Evolutionary conservation across 2,797 vertebrate genomes (phyloP), one percentile per base, ranked within the genome.

Genomic region (Onychomys arenicola): DNA sequence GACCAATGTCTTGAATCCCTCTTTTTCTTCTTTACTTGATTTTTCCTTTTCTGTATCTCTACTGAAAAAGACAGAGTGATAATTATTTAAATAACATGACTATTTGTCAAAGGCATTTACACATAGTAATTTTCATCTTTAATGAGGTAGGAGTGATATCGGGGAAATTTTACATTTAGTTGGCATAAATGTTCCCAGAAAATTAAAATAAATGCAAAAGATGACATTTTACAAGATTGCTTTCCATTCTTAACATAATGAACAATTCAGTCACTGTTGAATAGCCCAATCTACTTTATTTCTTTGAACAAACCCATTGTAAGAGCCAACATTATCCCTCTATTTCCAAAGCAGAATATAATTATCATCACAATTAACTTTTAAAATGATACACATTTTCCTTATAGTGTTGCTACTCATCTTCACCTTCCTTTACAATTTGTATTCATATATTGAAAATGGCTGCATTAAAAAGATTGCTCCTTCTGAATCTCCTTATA

Each of bases 181-280:
- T 97, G 96, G 89, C 92, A 90, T 95, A 96, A 94, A 95, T 43
- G 82, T 97, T 96, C 96, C 89, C n/a, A 59, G 93, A 95, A 98
- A 97, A 98, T 97, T 97, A 96, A 97, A 98, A 97, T 97, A 97
- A 96, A 97, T 94, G 95, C 92, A 87, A 96, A 97, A 97, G 89
- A 97, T 96, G 98, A 97, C 97, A 97, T 97, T 98, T 98, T 95
- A 97, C 93, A 97, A 97, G 97, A 97, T 97, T 97, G 80, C 96
- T 96, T 97, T 95, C 89, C 95, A 97, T 98, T 98, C 96, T 97
- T 91, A 91, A 95, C 94, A 91, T 97, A 98, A 98, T 98, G 97
- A 98, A 97, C 92, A 98, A 97, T 97, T 96, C 95, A 97, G 96
- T 96, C 94, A 94, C 86, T 96, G 93, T 93, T 98, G 96, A 98